phyloP scores from a whole-genome alignment of 2,888 invertebrate species.

The Acrobasis suavella region DNA sequence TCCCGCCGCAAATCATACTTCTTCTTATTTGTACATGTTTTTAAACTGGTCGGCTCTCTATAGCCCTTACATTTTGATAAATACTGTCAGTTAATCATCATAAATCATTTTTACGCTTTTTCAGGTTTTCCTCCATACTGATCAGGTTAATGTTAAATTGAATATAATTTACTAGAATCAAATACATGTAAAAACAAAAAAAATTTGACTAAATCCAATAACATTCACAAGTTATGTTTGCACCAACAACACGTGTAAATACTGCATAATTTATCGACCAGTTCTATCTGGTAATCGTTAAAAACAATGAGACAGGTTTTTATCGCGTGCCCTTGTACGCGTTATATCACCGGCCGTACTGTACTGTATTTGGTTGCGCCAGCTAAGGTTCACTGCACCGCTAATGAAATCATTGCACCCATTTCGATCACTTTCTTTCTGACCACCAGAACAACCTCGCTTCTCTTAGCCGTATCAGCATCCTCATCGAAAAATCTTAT shows the following conservation, averaged over 20 bases:
- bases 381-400: conserved; percentile 65
- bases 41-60: no score
- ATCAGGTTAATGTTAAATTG: no score
- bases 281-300: conserved; percentile 44
- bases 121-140: no score
- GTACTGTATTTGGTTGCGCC: conserved; percentile 52
- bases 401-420: conserved; percentile 45
- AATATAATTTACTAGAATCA: no score
- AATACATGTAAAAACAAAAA: no score
- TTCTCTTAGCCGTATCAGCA: background rate
- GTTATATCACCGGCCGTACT: conserved; percentile 58
- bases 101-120: no score
- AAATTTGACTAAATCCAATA: background rate
- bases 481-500: conserved; percentile 1
- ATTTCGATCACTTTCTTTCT: conserved; percentile 34
- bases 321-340: conserved; percentile 59
- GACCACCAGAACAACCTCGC: background rate
- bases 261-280: conserved; percentile 28
- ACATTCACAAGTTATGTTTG: background rate
- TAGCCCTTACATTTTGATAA: no score
- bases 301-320: conserved; percentile 54
- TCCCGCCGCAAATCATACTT: no score
- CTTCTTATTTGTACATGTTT: no score
- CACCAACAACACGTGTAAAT: conserved; percentile 16
- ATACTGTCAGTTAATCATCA: no score